Base-by-base conservation (phyloP, 2,888 invertebrate genomes). In the Cheilosia scutellata region DNA sequence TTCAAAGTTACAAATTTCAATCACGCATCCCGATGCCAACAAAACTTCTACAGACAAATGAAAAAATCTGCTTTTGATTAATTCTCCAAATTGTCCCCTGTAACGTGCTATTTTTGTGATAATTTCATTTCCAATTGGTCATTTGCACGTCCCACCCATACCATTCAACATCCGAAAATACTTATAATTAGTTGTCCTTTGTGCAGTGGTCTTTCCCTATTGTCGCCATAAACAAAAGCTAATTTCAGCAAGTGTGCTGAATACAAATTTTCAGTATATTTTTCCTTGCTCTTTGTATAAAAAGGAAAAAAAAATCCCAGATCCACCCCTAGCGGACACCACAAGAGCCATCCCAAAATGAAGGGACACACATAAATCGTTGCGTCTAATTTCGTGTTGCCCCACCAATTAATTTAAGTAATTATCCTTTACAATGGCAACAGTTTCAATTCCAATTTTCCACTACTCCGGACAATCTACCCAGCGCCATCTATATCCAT, bases 371-470 rank as follows among this genome's bases (percentile, higher is more conserved):
- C 82, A 86, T 86, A 82, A 86, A 86, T 86, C 86, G 86, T 77
- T 86, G 82, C 82, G 82, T 86, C 80, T 86, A 77, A 86, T 86
- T 86, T 82, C 72, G 76, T 86, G 86, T 86, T 86, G 86, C 82
- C 86, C 86, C 82, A 74, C 86, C 86, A 86, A 86, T 86, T 86
- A 86, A 86, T 86, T 86, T 86, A 86, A 86, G 86, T 86, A 86
- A 86, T 86, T 86, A 86, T 86, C 86, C 86, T 86, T 86, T 86
- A 76, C 86, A 86, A 86, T 86, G 86, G 86, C 86, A 86, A 86
- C 86, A 86, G 86, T 82, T 86, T 86, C 86, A 77, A 72, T 86
- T 80, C 72, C 86, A 82, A 86, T 77, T 86, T 86, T 66, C 86
- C 66, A 72, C 72, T 77, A 68, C 75, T 70, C 70, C 75, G 58